Percentiles rank a stretch among this genome's conserved stretches.
phyloP scores from a whole-genome alignment of 2,888 invertebrate species.

The Stenoptilia bipunctidactyla region DNA sequence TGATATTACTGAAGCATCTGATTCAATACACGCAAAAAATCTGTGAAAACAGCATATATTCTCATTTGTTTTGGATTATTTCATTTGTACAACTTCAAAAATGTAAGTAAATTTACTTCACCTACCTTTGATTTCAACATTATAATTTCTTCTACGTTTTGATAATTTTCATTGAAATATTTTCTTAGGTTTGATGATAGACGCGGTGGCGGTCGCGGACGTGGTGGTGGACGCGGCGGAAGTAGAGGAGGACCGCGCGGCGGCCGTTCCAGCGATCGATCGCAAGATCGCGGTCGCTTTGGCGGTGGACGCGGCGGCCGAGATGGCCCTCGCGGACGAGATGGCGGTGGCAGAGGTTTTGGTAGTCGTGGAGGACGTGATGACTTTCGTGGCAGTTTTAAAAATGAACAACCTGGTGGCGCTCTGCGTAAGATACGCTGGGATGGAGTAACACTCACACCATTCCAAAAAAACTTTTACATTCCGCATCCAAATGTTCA shows the following conservation, averaged over 20 bases:
- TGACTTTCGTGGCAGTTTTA: conserved; percentile 57
- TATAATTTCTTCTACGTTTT: too few relatives aligned
- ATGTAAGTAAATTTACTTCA: too few relatives aligned
- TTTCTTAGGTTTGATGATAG: conserved; percentile 63
- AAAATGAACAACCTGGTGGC: conserved; percentile 80
- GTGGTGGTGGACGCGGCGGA: conserved; percentile 25
- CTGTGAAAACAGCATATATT: too few relatives aligned
- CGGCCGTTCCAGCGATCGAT: conserved; percentile 25
- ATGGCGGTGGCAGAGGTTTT: conserved; percentile 33
- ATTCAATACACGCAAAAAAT: too few relatives aligned
- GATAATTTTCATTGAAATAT: background rate
- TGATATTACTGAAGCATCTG: too few relatives aligned
- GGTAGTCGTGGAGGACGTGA: conserved; percentile 45
- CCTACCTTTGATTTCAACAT: too few relatives aligned
- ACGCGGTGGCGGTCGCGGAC: conserved; percentile 53
- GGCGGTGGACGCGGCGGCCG: conserved; percentile 39
- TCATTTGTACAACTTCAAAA: too few relatives aligned
- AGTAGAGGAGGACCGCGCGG: conserved; percentile 40
- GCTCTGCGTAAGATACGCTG: conserved; percentile 88
- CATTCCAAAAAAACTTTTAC: conserved; percentile 95
- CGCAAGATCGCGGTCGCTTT: conserved; percentile 37
- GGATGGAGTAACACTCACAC: conserved; percentile 84
- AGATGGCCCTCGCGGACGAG: conserved; percentile 28
- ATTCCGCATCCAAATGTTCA: conserved; percentile 83
- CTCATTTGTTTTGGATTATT: too few relatives aligned